A percentile compares a stretch with the other conserved stretches of the same genome.
Conservation (phyloP, 2,888 invertebrate species). For the Oscheius sp. region DNA sequence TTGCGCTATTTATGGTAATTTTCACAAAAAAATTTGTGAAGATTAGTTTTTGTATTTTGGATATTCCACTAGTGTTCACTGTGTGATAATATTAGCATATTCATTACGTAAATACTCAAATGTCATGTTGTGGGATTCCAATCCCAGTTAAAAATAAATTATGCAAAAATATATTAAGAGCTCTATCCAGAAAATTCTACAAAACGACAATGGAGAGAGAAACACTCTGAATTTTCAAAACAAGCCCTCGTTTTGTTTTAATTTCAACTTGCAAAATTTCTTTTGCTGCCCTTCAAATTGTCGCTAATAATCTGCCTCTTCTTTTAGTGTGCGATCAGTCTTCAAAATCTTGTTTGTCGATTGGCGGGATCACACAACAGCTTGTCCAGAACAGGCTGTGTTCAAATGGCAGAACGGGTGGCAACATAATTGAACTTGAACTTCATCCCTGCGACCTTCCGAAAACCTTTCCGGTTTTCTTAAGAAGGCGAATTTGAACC, state of each 20-base stretch:
- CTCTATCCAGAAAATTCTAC: too few species aligned
- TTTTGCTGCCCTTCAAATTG: background rate
- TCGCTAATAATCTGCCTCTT: background rate
- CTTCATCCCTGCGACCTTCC: constrained; percentile 4
- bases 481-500: background rate
- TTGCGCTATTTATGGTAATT: too few species aligned
- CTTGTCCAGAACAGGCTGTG: constrained; percentile 26
- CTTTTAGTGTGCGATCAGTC: constrained; percentile 2
- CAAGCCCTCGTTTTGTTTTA: background rate
- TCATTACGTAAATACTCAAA: background rate
- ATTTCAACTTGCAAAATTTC: too few species aligned
- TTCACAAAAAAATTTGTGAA: too few species aligned
- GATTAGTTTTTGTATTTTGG: too few species aligned
- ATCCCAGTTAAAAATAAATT: too few species aligned
- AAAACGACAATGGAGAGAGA: background rate
- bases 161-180: background rate
- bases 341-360: constrained; percentile 26
- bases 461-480: background rate
- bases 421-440: constrained; percentile 26
- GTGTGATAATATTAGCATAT: too few species aligned
- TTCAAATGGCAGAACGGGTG: constrained; percentile 29
- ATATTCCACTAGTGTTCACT: too few species aligned
- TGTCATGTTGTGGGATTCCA: background rate
- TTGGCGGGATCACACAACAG: constrained; percentile 27
- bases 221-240: background rate